Evolutionary conservation across 2,888 invertebrate genomes (phyloP).

Genomic region (Polylopha cassiicola): DNA sequence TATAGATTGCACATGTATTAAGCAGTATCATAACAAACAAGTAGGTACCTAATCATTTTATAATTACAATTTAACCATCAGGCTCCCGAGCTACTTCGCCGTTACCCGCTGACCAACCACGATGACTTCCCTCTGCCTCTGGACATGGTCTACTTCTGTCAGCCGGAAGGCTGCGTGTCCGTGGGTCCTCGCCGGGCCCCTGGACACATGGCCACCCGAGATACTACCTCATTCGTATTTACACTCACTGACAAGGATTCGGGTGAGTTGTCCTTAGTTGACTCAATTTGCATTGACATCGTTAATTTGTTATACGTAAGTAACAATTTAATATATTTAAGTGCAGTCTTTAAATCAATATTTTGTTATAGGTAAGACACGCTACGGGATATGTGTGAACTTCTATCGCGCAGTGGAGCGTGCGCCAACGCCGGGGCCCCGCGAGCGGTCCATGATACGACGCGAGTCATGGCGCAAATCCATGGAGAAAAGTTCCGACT

Average conservation of each 20-base stretch:
- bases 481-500: slow-evolving; percentile 94
- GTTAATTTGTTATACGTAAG: too few relatives aligned
- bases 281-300: too few relatives aligned
- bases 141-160: slow-evolving; percentile 99
- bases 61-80: too few relatives aligned
- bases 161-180: slow-evolving; percentile 98
- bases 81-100: slow-evolving; percentile 94
- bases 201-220: slow-evolving; percentile 80
- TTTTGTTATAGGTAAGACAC: slow-evolving; percentile 81
- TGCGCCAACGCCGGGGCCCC: slow-evolving; percentile 65
- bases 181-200: slow-evolving; percentile 88
- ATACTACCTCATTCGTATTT: slow-evolving; percentile 98
- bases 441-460: slow-evolving; percentile 74
- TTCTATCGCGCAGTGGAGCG: slow-evolving; percentile 96
- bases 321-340: too few relatives aligned
- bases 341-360: too few relatives aligned
- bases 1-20: too few relatives aligned
- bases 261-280: slow-evolving; percentile 68
- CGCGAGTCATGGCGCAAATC: slow-evolving; percentile 94
- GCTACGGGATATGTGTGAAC: slow-evolving; percentile 98
- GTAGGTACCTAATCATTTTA: too few relatives aligned
- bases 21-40: too few relatives aligned
- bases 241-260: slow-evolving; percentile 99
- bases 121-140: slow-evolving; percentile 97
- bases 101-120: slow-evolving; percentile 97